Percentiles rank a stretch among this genome's conserved stretches.
These are phyloP conservation scores for Nilaparvata lugens DNA, from an alignment of 1,140 invertebrate species.

Conservation along the genomic window DNA sequence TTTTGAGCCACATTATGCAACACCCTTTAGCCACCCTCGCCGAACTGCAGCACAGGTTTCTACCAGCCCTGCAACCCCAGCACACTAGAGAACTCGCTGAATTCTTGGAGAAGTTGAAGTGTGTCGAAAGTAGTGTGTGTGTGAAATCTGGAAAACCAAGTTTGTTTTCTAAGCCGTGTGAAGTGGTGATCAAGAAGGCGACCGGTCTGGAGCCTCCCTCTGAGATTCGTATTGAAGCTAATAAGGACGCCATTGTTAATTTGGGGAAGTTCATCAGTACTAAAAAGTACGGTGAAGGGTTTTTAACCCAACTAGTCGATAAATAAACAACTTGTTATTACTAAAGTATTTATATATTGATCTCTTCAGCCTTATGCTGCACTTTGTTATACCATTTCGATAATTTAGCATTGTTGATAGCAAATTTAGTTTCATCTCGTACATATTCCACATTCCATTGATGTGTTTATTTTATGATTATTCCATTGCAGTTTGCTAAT, in stretches of 20 bases:
- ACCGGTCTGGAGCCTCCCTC: neutral
- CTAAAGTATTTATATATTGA: too few relatives aligned
- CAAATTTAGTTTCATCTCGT: too few relatives aligned
- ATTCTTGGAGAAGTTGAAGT: neutral
- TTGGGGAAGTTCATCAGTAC: neutral
- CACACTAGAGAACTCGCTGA: slow-evolving; percentile 42
- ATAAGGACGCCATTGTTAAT: neutral
- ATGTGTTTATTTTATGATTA: too few relatives aligned
- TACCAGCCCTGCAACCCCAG: slow-evolving; percentile 40
- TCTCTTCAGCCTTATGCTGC: too few relatives aligned
- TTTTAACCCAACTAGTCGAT: too few relatives aligned
- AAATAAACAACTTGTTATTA: too few relatives aligned
- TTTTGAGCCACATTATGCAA: slow-evolving; percentile 51
- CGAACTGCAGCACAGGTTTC: slow-evolving; percentile 44
- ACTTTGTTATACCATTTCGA: too few relatives aligned
- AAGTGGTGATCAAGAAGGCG: neutral
- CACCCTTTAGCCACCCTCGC: slow-evolving; percentile 39
- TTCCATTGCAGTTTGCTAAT: too few relatives aligned
- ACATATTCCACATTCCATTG: too few relatives aligned
- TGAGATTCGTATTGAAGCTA: neutral
- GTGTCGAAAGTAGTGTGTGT: neutral
- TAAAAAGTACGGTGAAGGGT: neutral
- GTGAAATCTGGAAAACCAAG: neutral
- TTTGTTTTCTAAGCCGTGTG: neutral
- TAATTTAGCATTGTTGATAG: too few relatives aligned